Base-by-base conservation (phyloP, 23 tunicate species). In the Oikopleura vanhoeffeni region DNA sequence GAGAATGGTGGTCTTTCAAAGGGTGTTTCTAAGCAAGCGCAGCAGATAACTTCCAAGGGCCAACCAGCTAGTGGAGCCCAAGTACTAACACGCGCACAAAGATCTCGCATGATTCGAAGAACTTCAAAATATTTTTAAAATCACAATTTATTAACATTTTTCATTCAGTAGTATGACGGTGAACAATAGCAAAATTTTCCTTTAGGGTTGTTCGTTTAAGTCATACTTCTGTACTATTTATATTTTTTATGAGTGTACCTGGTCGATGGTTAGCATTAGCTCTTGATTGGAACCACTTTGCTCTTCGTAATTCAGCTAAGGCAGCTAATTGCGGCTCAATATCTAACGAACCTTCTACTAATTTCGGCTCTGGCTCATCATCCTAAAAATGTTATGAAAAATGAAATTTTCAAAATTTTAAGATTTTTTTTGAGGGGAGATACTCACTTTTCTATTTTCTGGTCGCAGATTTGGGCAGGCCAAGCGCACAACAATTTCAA, bases 241-340 rank as follows among this genome's bases (percentile, higher is more conserved):
- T 18, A 49, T 18, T 8, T 49, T 18, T 18, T 4, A 8, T 8
- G 8, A 4, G 33, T 0, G 27, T 27, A 76, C 40, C 40, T 35
- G 39, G 40, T 76, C 39, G 18, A 76, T 35, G 39, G 39, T 35
- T 38, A 0, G 0, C 39, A 76, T 38, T 39, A 24, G 40, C 83
- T 76, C 60, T 8, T 4, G 86, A 88, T 87, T 86, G 91, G 83
- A 84, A 89, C 91, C 91, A 89, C 86, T 89, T 89, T 49, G 91
- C 83, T 79, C 76, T 88, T n/a, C 91, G 88, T 27, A 89, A 84
- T 1, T 88, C 85, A 32, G 91, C 88, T 42, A 89, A 86, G 38
- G 91, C 91, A 49, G 60, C 60, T 49, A 49, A 18, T 18, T 49
- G 60, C 60, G 60, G 60, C 18, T 49, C 60, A 49, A 49, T 18